A percentile compares a stretch with the other conserved stretches of the same genome.
Conservation (phyloP, 2,888 invertebrate species). For the Calliscelio sp. region DNA sequence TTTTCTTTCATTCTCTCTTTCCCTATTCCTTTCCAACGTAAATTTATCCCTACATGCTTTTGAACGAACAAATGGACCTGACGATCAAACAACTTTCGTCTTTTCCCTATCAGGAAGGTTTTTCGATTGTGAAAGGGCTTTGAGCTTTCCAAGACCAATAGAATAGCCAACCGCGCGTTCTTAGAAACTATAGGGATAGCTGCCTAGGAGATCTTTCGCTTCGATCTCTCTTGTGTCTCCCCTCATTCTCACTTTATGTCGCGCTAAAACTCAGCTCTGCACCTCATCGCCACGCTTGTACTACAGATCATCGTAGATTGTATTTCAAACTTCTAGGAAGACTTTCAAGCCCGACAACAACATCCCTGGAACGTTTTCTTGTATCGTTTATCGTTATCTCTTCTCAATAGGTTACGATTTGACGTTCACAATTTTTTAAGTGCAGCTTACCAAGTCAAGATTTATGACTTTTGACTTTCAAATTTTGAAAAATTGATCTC, state of each 20-base stretch:
- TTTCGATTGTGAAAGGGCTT: slow-evolving; percentile 72
- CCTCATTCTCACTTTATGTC: slow-evolving; percentile 76
- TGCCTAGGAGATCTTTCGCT: slow-evolving; percentile 59
- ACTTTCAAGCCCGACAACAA: slow-evolving; percentile 61
- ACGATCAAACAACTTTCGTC: slow-evolving; percentile 52
- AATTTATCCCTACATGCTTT: slow-evolving; percentile 45
- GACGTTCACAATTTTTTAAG: slow-evolving; percentile 21
- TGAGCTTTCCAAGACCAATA: slow-evolving; percentile 76
- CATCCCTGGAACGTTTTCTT: slow-evolving; percentile 66
- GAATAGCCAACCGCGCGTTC: slow-evolving; percentile 79
- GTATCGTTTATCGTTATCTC: slow-evolving; percentile 60
- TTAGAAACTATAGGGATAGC: slow-evolving; percentile 76
- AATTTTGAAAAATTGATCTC: slow-evolving; percentile 18
- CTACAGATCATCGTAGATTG: slow-evolving; percentile 77
- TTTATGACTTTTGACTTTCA: slow-evolving; percentile 29
- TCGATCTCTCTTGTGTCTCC: slow-evolving; percentile 64
- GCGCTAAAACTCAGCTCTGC: slow-evolving; percentile 69
- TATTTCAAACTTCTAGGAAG: slow-evolving; percentile 76
- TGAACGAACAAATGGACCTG: slow-evolving; percentile 30
- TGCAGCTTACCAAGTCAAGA: slow-evolving; percentile 29
- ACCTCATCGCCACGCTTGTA: slow-evolving; percentile 72
- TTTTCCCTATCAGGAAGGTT: slow-evolving; percentile 53
- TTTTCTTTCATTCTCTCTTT: slow-evolving; percentile 27
- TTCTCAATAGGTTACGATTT: slow-evolving; percentile 51
- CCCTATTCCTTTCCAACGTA: slow-evolving; percentile 44